Evolutionary conservation across 2,888 invertebrate species (phyloP).

Genomic region (Alloscopus bannaensis): DNA sequence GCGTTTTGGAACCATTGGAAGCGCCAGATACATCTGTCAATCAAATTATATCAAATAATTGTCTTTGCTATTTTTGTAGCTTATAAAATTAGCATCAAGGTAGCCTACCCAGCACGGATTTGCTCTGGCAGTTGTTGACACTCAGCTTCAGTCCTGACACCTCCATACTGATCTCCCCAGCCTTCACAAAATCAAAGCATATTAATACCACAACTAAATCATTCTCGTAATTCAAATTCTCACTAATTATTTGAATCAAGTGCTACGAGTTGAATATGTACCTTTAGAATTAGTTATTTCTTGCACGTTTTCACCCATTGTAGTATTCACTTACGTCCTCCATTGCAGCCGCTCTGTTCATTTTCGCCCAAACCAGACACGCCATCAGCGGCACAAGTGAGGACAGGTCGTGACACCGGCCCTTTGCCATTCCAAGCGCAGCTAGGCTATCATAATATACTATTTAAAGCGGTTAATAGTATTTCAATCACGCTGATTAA

Average conservation of each 20-base stretch:
- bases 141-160: constrained; percentile 42
- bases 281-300: too few relatives aligned
- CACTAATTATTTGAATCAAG: too few relatives aligned
- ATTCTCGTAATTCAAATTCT: too few relatives aligned
- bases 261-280: too few relatives aligned
- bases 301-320: too few relatives aligned
- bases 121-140: constrained; percentile 50
- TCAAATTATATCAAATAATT: constrained; percentile 10
- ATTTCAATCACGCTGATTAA: too few relatives aligned
- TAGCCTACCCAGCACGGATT: constrained; percentile 38
- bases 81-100: neutral
- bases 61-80: neutral
- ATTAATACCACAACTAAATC: too few relatives aligned
- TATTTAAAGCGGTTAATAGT: too few relatives aligned
- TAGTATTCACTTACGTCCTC: constrained; percentile 64
- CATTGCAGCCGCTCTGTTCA: constrained; percentile 59
- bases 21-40: constrained; percentile 53
- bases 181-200: constrained; percentile 39
- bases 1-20: constrained; percentile 62
- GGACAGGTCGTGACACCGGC: constrained; percentile 45
- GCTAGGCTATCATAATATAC: neutral
- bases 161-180: constrained; percentile 57
- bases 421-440: constrained; percentile 52
- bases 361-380: constrained; percentile 26
- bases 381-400: constrained; percentile 52